phyloP scores from a whole-genome alignment of 37 sponge, comb jelly and placozoan species.

The Mnemiopsis leidyi region DNA sequence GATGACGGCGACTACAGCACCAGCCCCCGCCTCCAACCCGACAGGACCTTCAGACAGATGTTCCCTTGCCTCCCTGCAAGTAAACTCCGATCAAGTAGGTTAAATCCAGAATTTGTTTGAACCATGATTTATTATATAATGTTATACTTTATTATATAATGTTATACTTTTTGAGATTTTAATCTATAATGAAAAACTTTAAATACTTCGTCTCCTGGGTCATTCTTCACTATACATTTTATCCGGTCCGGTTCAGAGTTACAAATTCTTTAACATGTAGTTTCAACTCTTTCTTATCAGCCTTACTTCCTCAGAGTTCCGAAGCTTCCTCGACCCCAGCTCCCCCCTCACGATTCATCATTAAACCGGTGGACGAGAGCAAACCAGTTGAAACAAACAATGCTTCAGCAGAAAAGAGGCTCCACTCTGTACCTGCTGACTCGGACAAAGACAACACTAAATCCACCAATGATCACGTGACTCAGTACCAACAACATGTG shows the following conservation, averaged over 20 bases:
- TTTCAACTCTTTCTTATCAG: no score
- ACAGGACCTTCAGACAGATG: neutral
- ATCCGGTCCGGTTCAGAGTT: no score
- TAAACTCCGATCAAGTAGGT: neutral
- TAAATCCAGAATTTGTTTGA: no score
- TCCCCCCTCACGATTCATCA: conserved; percentile 59
- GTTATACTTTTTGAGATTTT: no score
- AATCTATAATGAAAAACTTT: no score
- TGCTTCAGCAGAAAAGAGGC: neutral
- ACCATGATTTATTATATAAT: neutral
- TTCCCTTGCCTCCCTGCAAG: neutral
- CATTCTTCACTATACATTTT: no score
- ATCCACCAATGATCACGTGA: neutral
- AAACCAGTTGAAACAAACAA: neutral
- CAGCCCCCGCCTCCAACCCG: neutral
- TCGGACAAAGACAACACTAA: conserved; percentile 9
- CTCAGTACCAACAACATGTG: neutral
- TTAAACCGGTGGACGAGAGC: conserved; percentile 41
- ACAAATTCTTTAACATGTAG: no score
- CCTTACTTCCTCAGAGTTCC: neutral
- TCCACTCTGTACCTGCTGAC: neutral
- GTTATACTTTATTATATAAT: neutral
- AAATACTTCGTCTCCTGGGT: no score
- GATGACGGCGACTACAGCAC: conserved; percentile 48
- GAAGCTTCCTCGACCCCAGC: conserved; percentile 27